phyloP scores from a whole-genome alignment of 2,113 vertebrate genomes.

The Lagenorhynchus albirostris region DNA sequence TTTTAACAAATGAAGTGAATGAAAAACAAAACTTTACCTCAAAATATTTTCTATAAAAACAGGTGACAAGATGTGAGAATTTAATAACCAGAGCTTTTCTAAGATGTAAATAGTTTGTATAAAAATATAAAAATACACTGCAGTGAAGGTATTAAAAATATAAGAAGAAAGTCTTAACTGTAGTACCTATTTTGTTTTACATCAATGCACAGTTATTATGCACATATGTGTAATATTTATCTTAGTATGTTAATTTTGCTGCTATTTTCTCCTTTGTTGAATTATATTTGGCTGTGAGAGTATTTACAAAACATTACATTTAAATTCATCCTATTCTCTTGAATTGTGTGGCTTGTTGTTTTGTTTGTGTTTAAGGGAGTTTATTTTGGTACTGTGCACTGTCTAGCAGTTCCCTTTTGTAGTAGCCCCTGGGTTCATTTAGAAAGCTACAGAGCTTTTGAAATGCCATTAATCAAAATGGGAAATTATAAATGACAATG shows the following conservation, averaged over 20 bases:
- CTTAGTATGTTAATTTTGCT: conserved; percentile 43
- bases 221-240: conserved; percentile 52
- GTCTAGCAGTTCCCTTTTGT: conserved; percentile 62
- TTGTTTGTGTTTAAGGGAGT: neutral
- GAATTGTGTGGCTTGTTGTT: conserved; percentile 86
- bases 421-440: conserved; percentile 83
- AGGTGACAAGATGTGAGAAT: conserved; percentile 41
- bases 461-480: conserved; percentile 81
- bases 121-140: conserved; percentile 40
- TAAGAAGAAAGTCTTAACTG: conserved; percentile 49
- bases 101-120: conserved; percentile 41
- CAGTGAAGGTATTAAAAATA: conserved; percentile 43
- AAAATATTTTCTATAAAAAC: neutral
- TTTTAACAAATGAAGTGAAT: neutral
- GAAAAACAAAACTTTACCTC: neutral
- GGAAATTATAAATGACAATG: conserved; percentile 74
- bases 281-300: conserved; percentile 84
- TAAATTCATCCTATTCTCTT: conserved; percentile 89
- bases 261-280: conserved; percentile 79
- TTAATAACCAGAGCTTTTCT: conserved; percentile 64
- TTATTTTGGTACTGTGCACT: neutral
- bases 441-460: conserved; percentile 80
- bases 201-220: conserved; percentile 17
- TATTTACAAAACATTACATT: conserved; percentile 85
- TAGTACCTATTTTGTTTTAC: conserved; percentile 49